Conservation (phyloP, 2,113 vertebrate species). For the Eulemur macaco region DNA sequence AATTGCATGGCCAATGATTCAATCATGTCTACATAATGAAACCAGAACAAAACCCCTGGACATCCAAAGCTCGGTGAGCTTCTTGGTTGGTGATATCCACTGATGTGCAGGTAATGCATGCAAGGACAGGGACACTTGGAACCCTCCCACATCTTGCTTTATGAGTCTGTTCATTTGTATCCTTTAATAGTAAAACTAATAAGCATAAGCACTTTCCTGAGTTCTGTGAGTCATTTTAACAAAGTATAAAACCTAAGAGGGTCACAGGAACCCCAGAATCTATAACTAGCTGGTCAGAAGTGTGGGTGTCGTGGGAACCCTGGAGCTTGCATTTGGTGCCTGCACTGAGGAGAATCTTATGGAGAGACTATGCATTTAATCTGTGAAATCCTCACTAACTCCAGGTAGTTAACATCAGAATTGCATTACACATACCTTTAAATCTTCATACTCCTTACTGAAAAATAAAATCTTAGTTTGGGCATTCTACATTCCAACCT, state of each 20-base stretch:
- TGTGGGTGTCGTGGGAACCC: not conserved
- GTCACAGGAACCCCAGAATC: not conserved
- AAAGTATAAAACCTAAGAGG: not conserved
- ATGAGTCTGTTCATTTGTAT: not conserved
- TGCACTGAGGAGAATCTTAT: not conserved
- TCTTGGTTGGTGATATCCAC: not conserved
- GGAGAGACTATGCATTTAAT: not conserved
- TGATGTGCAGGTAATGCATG: not conserved
- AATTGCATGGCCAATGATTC: not conserved
- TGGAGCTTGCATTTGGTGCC: not conserved
- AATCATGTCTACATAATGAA: not conserved
- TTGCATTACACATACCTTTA: not conserved
- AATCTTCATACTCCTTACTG: not conserved
- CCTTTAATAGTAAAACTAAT: not conserved
- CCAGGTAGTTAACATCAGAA: not conserved
- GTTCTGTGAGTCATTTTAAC: not conserved
- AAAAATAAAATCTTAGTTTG: not conserved
- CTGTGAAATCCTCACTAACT: not conserved
- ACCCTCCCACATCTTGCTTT: not conserved
- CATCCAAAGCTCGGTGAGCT: not conserved
- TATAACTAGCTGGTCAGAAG: not conserved
- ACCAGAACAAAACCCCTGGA: not conserved
- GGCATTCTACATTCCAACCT: not conserved
- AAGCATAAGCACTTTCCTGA: not conserved
- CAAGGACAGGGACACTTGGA: not conserved